Base-by-base conservation (phyloP, 2,113 vertebrate genomes). In the Xenus cinereus region DNA sequence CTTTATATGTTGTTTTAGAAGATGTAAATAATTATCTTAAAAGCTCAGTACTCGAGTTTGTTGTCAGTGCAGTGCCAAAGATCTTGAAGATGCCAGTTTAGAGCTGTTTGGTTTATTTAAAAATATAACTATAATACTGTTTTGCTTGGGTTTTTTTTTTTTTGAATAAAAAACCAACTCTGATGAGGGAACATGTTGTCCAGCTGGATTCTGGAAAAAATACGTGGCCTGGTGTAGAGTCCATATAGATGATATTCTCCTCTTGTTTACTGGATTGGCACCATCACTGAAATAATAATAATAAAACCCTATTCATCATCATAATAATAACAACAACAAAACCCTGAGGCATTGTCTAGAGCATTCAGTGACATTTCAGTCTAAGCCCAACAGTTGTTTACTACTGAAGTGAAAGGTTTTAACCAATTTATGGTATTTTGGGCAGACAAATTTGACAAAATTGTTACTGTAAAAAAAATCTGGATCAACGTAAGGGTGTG, bases 1-100 rank as follows among this genome's bases (percentile, higher is more conserved):
- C 12, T 21, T 80, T 62, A 4, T 4, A 19, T 1, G 0, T 39
- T 0, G 0, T 28, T 80, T 80, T 39, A 48, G 33, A 15, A 48
- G 33, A 15, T 53, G n/a, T 41, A n/a, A 67, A 12, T 15, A 51
- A 20, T 6, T 32, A 45, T 51, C 41, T 76, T 14, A 63, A 63
- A 18, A 62, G 10, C 10, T 46, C 20, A 12, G 14, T 69, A 32
- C 23, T 89, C 9, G 27, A 10, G 2, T 48, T 41, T 39, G 39
- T 41, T 50, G n/a, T 33, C 5, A 1, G 8, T 9, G 30, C 28
- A 26, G 10, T 41, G 28, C 30, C 4, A 7, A 21, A 74, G 35
- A 43, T 35, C 28, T 41, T 26, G 7, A 64, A 73, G 24, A 21
- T 57, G 4, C 16, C 30, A 27, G 41, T 41, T 48, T 39, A 41